These are phyloP conservation scores for Bettongia penicillata DNA, from an alignment of 2,113 vertebrate genomes.

Conservation along the genomic window DNA sequence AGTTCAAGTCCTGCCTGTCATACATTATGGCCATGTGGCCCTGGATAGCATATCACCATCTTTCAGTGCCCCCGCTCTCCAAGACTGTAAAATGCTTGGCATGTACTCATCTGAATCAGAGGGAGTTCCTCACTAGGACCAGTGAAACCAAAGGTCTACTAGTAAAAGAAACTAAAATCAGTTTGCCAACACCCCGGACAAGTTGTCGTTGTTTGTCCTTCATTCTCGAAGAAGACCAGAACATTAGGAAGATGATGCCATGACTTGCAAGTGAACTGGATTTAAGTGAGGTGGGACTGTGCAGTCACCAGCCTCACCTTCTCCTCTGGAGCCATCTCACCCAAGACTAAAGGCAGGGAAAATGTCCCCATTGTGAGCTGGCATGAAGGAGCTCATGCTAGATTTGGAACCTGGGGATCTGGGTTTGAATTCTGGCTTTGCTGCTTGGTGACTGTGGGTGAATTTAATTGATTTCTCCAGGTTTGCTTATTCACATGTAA, in stretches of 20 bases:
- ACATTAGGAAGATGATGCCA: too few species aligned
- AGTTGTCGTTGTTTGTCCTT: too few species aligned
- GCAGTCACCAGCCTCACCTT: too few species aligned
- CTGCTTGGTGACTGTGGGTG: background rate
- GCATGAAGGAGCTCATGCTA: background rate
- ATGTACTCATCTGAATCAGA: background rate
- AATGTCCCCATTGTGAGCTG: background rate
- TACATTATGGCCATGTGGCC: too few species aligned
- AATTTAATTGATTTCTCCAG: background rate
- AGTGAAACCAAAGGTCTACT: background rate
- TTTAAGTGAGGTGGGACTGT: too few species aligned
- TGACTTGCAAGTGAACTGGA: too few species aligned
- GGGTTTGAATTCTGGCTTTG: background rate
- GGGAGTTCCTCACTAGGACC: background rate
- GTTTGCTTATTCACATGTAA: slow-evolving; percentile 28
- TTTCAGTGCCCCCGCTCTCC: background rate
- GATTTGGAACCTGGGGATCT: background rate
- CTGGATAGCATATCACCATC: too few species aligned
- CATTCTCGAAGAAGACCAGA: too few species aligned
- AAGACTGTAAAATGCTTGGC: background rate
- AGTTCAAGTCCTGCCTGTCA: background rate
- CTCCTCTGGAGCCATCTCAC: too few species aligned
- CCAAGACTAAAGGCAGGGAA: background rate
- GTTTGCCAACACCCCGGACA: too few species aligned
- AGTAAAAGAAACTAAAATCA: background rate